A percentile compares a stretch with the other conserved stretches of the same genome.
phyloP scores from a whole-genome alignment of 1,140 invertebrate genomes.

The Trichonephila clavata region DNA sequence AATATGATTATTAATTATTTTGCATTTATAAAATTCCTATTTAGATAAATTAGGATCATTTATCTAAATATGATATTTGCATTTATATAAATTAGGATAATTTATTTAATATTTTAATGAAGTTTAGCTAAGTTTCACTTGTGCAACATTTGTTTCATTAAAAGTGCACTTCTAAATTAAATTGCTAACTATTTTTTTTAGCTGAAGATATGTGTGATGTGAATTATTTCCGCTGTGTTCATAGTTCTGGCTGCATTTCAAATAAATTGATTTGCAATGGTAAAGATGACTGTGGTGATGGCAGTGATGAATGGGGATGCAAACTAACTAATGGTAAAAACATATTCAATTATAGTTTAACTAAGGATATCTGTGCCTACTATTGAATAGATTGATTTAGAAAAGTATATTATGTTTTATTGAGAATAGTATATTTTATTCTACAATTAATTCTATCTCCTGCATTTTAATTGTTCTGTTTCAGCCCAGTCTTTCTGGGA shows the following conservation, averaged over 20 bases:
- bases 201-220: constrained; percentile 82
- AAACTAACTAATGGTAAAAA: constrained; percentile 84
- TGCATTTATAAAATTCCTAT: too few relatives aligned
- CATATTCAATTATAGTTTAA: background rate
- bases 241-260: constrained; percentile 87
- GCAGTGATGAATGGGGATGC: constrained; percentile 79
- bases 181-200: constrained; percentile 26
- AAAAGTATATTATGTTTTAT: too few relatives aligned
- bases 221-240: constrained; percentile 87
- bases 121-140: background rate
- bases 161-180: background rate
- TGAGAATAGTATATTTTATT: too few relatives aligned
- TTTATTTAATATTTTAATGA: background rate
- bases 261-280: constrained; percentile 88
- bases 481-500: too few relatives aligned
- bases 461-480: too few relatives aligned
- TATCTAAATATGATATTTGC: too few relatives aligned
- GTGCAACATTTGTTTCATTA: background rate
- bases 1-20: too few relatives aligned
- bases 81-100: too few relatives aligned
- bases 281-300: constrained; percentile 94
- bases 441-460: too few relatives aligned
- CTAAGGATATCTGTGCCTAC: background rate
- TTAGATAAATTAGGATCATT: too few relatives aligned
- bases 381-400: too few relatives aligned